Evolutionary conservation across 2,113 vertebrate genomes (phyloP), one percentile per base, ranked within the genome.

Genomic region (Elephas maximus): DNA sequence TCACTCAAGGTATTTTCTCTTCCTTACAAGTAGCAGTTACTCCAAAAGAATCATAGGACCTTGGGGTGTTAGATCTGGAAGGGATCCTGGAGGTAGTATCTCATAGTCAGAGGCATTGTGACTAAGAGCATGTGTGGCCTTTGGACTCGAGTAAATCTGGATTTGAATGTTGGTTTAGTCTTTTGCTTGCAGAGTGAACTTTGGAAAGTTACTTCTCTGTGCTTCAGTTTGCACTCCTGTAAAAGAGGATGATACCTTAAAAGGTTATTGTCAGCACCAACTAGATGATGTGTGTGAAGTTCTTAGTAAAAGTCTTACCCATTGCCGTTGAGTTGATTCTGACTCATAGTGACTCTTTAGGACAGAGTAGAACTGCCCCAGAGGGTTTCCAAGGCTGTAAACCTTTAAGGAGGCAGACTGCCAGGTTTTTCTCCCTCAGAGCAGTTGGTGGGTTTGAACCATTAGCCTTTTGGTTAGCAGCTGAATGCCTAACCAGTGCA

Each of bases 151-250:
- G 17, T 71, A 11, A 10, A 41, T 44, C 83, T 96, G 51, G 20
- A 67, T 88, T 78, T 88, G 60, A 76, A 79, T 45, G 20, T 28
- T 57, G 21, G 4, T 23, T 94, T 69, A 45, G 28, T 80, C 3
- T 51, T 53, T 90, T 88, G 53, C n/a, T 69, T 93, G 45, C 73
- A 77, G 41, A 92, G n/a, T 51, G 81, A 57, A 26, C 62, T 81
- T 74, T 85, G 53, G n/a, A 48, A 90, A 90, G 51, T 93, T 23
- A 65, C 15, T 57, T 57, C 53, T 57, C 15, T 62, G 17, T 76
- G 15, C 74, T 51, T 93, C 26, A 18, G 63, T 73, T 28, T 60
- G 53, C 44, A 82, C 17, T 20, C 26, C n/a, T 81, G 30, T 60
- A 88, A 71, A 77, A 77, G 21, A 82, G 73, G 63, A 57, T 15